phyloP scores from a whole-genome alignment of 2,113 vertebrate genomes.

The Otus sunia region DNA sequence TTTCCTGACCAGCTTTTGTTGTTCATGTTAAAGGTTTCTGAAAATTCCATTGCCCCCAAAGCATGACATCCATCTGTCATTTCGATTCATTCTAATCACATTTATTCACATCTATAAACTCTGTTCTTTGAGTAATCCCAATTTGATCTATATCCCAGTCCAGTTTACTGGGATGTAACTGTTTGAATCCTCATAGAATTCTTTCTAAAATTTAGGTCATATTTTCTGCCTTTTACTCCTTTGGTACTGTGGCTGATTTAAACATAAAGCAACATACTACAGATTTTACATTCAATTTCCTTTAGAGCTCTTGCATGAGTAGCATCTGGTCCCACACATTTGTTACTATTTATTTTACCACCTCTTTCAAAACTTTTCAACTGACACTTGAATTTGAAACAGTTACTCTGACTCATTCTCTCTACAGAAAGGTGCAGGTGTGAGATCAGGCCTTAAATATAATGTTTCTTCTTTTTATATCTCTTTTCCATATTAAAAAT shows the following conservation, averaged over 20 bases:
- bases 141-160: neutral
- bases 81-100: neutral
- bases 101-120: neutral
- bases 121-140: neutral
- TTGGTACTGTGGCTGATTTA: neutral
- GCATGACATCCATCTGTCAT: neutral
- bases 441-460: slow-evolving; percentile 11
- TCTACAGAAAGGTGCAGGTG: slow-evolving; percentile 11
- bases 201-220: neutral
- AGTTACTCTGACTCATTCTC: slow-evolving; percentile 34
- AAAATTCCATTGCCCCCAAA: neutral
- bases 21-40: neutral
- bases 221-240: neutral
- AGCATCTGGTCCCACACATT: slow-evolving; percentile 36
- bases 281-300: neutral
- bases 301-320: neutral
- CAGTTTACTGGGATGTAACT: neutral
- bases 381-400: slow-evolving; percentile 34
- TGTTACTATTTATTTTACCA: slow-evolving; percentile 60
- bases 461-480: slow-evolving; percentile 39
- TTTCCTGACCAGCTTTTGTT: neutral
- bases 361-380: slow-evolving; percentile 40
- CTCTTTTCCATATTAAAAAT: slow-evolving; percentile 28
- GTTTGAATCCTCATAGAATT: neutral
- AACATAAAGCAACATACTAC: neutral